Percentiles rank a stretch among this genome's conserved stretches.
Evolutionary conservation across 2,113 vertebrate genomes (phyloP).

Genomic region (Oryzias celebensis): DNA sequence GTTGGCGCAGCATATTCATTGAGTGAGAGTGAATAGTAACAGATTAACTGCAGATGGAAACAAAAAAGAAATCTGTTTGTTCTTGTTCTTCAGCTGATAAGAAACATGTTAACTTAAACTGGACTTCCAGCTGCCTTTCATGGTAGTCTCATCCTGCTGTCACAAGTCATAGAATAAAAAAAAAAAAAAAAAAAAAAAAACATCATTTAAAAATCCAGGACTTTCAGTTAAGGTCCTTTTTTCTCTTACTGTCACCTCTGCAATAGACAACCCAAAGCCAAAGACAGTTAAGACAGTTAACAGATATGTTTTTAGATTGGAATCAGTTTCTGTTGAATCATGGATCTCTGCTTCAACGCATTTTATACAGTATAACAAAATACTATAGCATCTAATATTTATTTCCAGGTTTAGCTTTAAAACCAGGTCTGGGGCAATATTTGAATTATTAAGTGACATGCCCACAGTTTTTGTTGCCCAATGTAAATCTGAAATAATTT

Average conservation of each 20-base stretch:
- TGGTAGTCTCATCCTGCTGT: background rate
- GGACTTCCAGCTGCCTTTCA: slow-evolving; percentile 32
- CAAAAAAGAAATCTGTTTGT: too few species aligned
- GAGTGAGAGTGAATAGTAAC: background rate
- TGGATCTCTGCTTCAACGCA: too few species aligned
- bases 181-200: background rate
- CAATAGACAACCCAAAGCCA: slow-evolving; percentile 5
- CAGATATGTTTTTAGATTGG: slow-evolving; percentile 7
- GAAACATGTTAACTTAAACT: slow-evolving; percentile 7
- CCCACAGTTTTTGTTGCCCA: too few species aligned
- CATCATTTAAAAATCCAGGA: background rate
- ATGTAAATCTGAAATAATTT: too few species aligned
- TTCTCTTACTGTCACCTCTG: slow-evolving; percentile 3
- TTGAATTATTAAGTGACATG: too few species aligned
- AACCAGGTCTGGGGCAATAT: too few species aligned
- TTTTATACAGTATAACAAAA: too few species aligned
- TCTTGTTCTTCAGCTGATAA: too few species aligned
- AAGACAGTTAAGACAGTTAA: slow-evolving; percentile 25
- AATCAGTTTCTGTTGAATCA: slow-evolving; percentile 4
- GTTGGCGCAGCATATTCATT: background rate
- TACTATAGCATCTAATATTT: too few species aligned
- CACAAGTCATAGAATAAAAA: slow-evolving; percentile 17
- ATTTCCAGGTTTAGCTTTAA: too few species aligned
- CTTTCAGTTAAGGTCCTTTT: slow-evolving; percentile 1
- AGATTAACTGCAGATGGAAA: too few species aligned